Evolutionary conservation across 2,113 vertebrate species (phyloP).

Genomic region (Heterocephalus glaber): DNA sequence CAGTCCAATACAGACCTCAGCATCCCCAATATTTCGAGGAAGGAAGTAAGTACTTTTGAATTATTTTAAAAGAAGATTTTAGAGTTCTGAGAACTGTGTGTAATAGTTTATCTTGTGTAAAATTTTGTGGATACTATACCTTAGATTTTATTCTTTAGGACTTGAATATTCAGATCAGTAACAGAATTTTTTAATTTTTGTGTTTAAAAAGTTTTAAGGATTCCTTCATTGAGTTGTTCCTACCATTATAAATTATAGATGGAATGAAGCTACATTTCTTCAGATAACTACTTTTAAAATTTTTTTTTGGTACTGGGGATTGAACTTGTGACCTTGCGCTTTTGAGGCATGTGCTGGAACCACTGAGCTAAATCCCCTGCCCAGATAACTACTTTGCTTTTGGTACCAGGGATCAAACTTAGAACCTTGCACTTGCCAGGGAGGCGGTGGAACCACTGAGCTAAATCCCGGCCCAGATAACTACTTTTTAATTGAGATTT

Average conservation of each 20-base stretch:
- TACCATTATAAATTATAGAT: constrained; percentile 1
- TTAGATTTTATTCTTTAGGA: constrained; percentile 36
- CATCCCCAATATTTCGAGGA: constrained; percentile 79
- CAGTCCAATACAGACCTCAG: constrained; percentile 62
- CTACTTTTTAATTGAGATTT: constrained; percentile 27
- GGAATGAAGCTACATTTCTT: constrained; percentile 43
- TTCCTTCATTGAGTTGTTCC: background rate
- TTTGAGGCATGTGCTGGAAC: too few relatives aligned
- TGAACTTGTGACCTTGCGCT: too few relatives aligned
- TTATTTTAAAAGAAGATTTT: constrained; percentile 56
- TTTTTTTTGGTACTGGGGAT: too few relatives aligned
- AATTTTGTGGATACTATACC: background rate
- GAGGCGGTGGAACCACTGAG: too few relatives aligned
- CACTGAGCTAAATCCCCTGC: too few relatives aligned
- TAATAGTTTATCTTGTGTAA: background rate
- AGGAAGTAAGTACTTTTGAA: constrained; percentile 87
- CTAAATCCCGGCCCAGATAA: background rate
- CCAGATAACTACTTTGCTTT: background rate
- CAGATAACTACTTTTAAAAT: constrained; percentile 5
- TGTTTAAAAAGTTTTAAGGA: constrained; percentile 6
- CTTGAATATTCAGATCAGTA: background rate
- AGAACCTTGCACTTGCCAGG: too few relatives aligned
- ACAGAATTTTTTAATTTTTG: constrained; percentile 28
- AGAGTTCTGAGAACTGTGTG: background rate
- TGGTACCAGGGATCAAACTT: too few relatives aligned